Percentiles rank a stretch among this genome's conserved stretches.
These are phyloP conservation scores for cattle (Bos taurus) DNA, from an alignment of 2,113 vertebrate species.

Conservation along the genomic window DNA sequence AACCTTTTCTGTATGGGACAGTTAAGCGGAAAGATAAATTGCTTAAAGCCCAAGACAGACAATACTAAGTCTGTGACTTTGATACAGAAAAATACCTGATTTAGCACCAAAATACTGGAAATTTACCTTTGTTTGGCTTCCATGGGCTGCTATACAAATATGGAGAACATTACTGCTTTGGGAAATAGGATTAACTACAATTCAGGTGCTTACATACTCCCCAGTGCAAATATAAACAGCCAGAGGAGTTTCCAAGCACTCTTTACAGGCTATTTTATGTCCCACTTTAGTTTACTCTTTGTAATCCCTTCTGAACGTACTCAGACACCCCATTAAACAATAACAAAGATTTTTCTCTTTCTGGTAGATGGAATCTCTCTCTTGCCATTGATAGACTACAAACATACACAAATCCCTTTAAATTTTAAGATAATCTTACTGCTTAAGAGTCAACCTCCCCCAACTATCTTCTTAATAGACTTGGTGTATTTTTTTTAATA, in stretches of 20 bases:
- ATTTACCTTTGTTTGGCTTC: neutral
- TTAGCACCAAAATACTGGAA: neutral
- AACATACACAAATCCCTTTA: neutral
- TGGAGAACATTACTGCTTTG: neutral
- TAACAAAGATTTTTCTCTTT: neutral
- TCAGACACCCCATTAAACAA: neutral
- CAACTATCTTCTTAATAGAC: neutral
- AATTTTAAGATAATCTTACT: neutral
- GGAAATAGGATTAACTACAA: conserved; percentile 45
- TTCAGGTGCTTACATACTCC: conserved; percentile 13
- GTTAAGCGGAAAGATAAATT: neutral
- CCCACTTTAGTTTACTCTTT: neutral
- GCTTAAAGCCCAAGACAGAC: neutral
- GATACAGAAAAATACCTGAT: neutral
- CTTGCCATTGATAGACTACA: neutral
- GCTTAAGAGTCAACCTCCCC: neutral
- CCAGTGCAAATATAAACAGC: conserved; percentile 32
- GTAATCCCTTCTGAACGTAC: neutral
- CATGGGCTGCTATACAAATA: neutral
- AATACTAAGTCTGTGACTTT: neutral
- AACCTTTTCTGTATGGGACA: neutral
- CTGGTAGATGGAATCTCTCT: neutral
- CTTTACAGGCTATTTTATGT: neutral
- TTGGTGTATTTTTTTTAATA: neutral
- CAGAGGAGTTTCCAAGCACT: neutral